Base-by-base conservation (phyloP, 2,113 vertebrate genomes). In the Marcusenius ussheri region DNA sequence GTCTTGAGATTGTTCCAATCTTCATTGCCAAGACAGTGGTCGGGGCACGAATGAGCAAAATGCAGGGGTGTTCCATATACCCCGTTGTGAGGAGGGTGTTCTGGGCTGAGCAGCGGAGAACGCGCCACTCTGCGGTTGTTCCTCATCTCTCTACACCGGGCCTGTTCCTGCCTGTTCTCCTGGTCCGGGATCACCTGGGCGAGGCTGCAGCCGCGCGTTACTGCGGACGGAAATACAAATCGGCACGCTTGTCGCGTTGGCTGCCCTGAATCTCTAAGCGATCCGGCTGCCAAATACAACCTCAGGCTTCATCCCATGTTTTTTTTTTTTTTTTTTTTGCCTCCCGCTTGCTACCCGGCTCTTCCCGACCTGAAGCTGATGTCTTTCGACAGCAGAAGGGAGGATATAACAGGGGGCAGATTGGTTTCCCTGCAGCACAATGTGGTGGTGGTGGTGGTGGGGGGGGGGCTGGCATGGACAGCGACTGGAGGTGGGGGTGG, bases 131-230 rank as follows among this genome's bases (percentile, higher is more conserved):
- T 17, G 11, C 11, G 1, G 70, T 77, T 93, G 93, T 39, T 39
- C 50, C 45, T 85, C 27, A 42, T 88, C 87, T 42, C 35, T 15
- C 7, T 11, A 89, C 77, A 49, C 45, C n/a, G 9, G 42, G 56
- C 19, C 15, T 91, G 90, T 93, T 92, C 90, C 53, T 93, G 93
- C 92, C 94, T 92, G 50, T 91, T 93, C 90, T 89, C 91, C 90
- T 86, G 89, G 92, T 92, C 90, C 87, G 91, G 91, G 89, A 90
- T 92, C 93, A 92, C 92, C 49, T 90, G 87, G 70, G 24, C 83
- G 66, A 51, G 88, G 51, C 88, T 62, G 88, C 88, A 90, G 88
- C 90, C 90, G 90, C 50, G 89, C 42, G 84, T 89, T 91, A 91
- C 93, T 89, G 93, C 91, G 90, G 88, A 88, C 89, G 2, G 90